phyloP scores from a whole-genome alignment of 2,113 vertebrate species.

The Chaetura pelagica region DNA sequence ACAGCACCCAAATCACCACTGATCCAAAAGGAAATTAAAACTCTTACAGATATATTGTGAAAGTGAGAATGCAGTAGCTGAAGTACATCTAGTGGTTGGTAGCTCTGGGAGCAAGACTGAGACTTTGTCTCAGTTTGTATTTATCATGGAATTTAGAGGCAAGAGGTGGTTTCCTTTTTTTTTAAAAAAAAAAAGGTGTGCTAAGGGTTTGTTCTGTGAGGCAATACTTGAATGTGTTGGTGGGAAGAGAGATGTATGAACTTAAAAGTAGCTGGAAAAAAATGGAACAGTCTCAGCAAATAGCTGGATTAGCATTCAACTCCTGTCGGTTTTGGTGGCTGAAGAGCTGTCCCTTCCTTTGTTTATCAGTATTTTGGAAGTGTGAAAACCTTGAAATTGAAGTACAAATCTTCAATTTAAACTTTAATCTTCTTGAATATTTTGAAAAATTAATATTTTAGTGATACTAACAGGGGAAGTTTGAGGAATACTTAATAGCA shows the following conservation, averaged over 20 bases:
- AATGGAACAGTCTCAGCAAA: not conserved
- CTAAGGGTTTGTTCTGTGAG: not conserved
- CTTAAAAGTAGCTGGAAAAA: not conserved
- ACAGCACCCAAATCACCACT: not conserved
- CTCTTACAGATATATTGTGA: not conserved
- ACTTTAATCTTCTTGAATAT: not conserved
- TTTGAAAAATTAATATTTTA: not conserved
- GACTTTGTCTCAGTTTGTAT: not conserved
- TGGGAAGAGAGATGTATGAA: not conserved
- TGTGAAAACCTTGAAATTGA: not conserved
- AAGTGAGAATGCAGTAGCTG: not conserved
- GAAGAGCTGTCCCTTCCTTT: not conserved
- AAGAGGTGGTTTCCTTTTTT: not conserved
- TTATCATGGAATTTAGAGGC: not conserved
- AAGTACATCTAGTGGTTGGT: accelerated
- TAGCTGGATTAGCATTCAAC: not conserved
- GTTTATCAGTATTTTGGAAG: not conserved
- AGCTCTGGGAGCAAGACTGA: not conserved
- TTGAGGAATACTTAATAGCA: not conserved
- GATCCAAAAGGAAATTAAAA: not conserved
- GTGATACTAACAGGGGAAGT: not conserved
- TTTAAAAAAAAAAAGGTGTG: not conserved
- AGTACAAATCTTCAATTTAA: not conserved
- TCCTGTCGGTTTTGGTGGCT: not conserved
- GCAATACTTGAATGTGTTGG: not conserved